Percentiles rank a stretch among this genome's conserved stretches.
phyloP scores from a whole-genome alignment of 1,140 invertebrate species.

The Myzus persicae region DNA sequence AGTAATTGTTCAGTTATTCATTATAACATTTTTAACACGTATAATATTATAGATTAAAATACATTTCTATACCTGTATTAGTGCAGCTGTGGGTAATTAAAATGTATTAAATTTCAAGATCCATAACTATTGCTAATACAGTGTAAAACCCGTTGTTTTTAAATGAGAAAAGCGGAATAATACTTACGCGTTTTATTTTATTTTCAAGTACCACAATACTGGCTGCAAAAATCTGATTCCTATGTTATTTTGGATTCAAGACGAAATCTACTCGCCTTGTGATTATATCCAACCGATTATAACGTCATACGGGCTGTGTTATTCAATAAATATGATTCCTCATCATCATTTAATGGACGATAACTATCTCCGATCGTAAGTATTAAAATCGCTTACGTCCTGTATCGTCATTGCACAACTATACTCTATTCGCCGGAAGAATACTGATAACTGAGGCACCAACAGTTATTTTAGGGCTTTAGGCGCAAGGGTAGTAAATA shows the following conservation, averaged over 20 bases:
- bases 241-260: conserved; percentile 26
- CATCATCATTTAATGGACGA: not conserved
- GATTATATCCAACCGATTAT: conserved; percentile 59
- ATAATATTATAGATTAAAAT: no score
- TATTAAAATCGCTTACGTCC: not conserved
- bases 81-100: not conserved
- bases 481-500: no score
- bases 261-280: conserved; percentile 46
- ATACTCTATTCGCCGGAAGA: no score
- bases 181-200: not conserved
- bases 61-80: not conserved
- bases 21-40: not conserved
- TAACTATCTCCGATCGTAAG: conserved; percentile 13
- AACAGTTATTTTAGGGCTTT: no score
- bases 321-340: conserved; percentile 61
- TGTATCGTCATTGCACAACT: not conserved
- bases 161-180: not conserved
- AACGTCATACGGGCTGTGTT: conserved; percentile 59
- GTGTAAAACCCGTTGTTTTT: not conserved
- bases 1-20: not conserved
- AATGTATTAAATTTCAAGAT: no score
- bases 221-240: not conserved
- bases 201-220: not conserved
- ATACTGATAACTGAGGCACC: no score
- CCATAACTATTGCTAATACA: no score